Evolutionary conservation across 2,113 vertebrate genomes (phyloP).

Genomic region (Dipodomys merriami): DNA sequence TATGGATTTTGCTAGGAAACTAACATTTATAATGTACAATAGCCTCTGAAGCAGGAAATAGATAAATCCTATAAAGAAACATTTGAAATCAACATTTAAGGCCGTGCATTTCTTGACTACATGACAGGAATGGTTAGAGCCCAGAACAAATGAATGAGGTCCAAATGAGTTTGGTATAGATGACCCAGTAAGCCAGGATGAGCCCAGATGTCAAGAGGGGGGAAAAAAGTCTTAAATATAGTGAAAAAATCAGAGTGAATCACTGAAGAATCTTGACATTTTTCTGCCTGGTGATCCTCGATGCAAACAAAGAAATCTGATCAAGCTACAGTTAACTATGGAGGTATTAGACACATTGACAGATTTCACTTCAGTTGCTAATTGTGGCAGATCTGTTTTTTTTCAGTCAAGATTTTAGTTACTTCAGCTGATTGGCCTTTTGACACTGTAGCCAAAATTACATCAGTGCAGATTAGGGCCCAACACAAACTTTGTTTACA

Average conservation of each 20-base stretch:
- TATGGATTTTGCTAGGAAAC: constrained; percentile 61
- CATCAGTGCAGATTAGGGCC: constrained; percentile 75
- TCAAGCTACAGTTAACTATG: background rate
- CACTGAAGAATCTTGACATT: background rate
- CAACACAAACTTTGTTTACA: constrained; percentile 79
- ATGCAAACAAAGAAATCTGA: background rate
- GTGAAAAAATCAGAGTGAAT: background rate
- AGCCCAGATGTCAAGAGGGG: constrained; percentile 56
- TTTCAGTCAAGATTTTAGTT: constrained; percentile 73
- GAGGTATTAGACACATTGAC: background rate
- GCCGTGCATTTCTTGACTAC: constrained; percentile 58
- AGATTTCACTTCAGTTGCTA: constrained; percentile 40
- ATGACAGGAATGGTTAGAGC: constrained; percentile 39
- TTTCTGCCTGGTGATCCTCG: background rate
- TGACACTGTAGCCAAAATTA: constrained; percentile 70
- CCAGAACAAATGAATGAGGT: constrained; percentile 64
- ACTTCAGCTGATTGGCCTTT: constrained; percentile 79
- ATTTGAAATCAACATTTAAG: constrained; percentile 59
- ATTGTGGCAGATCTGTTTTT: constrained; percentile 67
- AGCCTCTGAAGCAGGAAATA: constrained; percentile 57
- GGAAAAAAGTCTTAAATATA: background rate
- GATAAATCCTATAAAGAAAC: constrained; percentile 67
- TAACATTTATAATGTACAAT: constrained; percentile 44
- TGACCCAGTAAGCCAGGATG: background rate
- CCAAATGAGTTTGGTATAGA: constrained; percentile 45